phyloP scores from a whole-genome alignment of 2,113 vertebrate genomes.

The Synodontis membranacea region DNA sequence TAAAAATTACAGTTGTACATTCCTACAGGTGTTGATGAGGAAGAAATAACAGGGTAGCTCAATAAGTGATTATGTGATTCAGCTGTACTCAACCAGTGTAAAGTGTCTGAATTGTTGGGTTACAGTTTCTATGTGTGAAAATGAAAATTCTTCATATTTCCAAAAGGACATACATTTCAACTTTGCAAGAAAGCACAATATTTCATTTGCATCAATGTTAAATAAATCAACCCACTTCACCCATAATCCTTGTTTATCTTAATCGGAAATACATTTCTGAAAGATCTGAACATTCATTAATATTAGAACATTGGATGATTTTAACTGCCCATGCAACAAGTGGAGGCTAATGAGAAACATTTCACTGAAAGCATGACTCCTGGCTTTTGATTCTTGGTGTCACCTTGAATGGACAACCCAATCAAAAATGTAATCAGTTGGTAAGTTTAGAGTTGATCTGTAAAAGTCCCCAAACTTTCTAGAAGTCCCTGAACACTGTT shows the following conservation, averaged over 20 bases:
- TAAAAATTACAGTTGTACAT: conserved; percentile 2
- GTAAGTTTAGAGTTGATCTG: not conserved
- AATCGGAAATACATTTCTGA: not conserved
- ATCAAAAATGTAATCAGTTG: not conserved
- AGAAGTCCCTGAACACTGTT: not conserved
- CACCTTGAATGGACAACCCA: not conserved
- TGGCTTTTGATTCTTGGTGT: not conserved
- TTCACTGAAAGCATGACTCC: not conserved
- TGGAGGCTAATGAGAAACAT: not conserved
- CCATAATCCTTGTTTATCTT: not conserved
- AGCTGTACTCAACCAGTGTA: not conserved
- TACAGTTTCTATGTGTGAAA: not conserved
- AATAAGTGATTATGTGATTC: not conserved
- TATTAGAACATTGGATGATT: not conserved
- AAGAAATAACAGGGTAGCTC: not conserved
- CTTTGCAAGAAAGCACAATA: not conserved
- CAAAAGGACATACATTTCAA: not conserved
- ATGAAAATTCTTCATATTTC: not conserved
- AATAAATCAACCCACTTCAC: not conserved
- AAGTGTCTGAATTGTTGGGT: not conserved
- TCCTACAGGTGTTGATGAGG: conserved; percentile 1
- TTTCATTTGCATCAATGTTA: not conserved
- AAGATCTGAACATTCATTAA: not conserved
- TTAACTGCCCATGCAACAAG: not conserved
- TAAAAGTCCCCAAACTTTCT: too few species aligned